Evolutionary conservation across 2,113 vertebrate genomes (phyloP), one percentile per base, ranked within the genome.

Genomic region (Oryctolagus cuniculus): DNA sequence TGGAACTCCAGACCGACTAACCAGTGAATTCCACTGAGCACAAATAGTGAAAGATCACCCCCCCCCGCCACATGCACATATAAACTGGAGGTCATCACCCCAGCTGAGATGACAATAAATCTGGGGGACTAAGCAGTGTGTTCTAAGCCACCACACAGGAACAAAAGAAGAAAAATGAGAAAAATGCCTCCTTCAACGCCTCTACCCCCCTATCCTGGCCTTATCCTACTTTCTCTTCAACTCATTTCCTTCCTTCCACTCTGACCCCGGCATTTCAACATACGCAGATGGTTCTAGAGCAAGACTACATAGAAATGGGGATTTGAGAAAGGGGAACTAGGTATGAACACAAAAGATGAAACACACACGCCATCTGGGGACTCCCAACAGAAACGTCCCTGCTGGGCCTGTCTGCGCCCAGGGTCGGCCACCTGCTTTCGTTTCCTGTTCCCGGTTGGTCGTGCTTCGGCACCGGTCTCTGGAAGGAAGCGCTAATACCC

Each of bases 91-190:
- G 64, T 38, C 8, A 31, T 24, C 79, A 64, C 8, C 75, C 13
- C 1, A 11, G 21, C 29, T 12, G 55, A 81, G 58, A 49, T 80
- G 53, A 63, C 29, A 29, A 61, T 53, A 84, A 75, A 49, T 63
- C 73, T 81, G 17, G 13, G 24, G 38, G 21, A 7, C 49, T 64
- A 13, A 22, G 22, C 25, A 16, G 6, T 90, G 15, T 70, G 44
- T 73, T 21, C 66, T 91, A 85, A 93, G 67, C 19, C 90, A 95
- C 22, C 5, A 36, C 58, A 31, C 17, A 82, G 29, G 34, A 93
- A 31, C 70, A 85, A 86, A 96, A 72, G 53, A 91, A 44, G 63
- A 83, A 85, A 86, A 73, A 82, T 67, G 6, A 44, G 63, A 83
- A 85, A 86, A 73, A 82, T 67, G 6, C 8, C 15, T 75, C 21